Conservation (phyloP, 2,113 vertebrate genomes). For the Grammomys surdaster region DNA sequence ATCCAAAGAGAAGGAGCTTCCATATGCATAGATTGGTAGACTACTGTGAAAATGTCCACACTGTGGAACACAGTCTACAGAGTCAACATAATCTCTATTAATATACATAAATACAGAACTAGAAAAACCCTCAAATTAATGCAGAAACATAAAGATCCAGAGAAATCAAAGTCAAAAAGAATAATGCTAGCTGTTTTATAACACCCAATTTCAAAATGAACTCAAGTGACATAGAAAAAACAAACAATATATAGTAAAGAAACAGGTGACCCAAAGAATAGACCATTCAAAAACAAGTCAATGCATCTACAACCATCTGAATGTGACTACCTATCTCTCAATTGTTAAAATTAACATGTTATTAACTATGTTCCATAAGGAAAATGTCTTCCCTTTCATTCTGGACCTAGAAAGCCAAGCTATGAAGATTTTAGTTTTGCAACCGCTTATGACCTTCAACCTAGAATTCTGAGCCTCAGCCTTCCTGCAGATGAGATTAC, state of each 20-base stretch:
- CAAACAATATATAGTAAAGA: background rate
- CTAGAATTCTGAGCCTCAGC: background rate
- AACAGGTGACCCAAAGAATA: background rate
- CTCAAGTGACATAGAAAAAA: background rate
- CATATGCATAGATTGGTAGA: background rate
- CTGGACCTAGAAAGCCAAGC: background rate
- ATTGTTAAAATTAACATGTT: too few relatives aligned
- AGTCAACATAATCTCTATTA: background rate
- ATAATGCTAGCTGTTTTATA: background rate
- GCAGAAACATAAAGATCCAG: background rate
- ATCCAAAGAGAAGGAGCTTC: background rate
- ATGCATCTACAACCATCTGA: background rate
- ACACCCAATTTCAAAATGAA: background rate
- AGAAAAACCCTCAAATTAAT: too few relatives aligned
- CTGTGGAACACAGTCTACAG: background rate
- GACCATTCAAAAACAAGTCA: background rate
- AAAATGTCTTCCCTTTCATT: conserved; percentile 10
- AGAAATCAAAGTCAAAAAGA: background rate
- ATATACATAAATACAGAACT: background rate
- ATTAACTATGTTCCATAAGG: background rate
- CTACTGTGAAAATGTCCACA: background rate
- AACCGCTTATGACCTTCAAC: background rate
- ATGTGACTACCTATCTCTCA: background rate
- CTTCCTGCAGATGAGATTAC: background rate
- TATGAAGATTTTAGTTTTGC: background rate